Conservation (phyloP, 2,888 invertebrate species). For the Drosophila macrospina region DNA sequence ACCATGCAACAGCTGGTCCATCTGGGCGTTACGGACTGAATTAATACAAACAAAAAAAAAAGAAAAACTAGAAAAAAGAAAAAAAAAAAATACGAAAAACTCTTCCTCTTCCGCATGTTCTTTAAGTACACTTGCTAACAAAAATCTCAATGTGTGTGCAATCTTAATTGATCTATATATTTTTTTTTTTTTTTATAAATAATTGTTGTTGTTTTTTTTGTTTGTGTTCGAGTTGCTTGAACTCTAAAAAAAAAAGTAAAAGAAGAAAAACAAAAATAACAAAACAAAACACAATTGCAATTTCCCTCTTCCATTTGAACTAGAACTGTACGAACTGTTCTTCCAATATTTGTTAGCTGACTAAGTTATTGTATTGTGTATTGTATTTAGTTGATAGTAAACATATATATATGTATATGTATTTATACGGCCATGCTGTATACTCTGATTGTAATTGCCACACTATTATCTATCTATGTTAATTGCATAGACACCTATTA, state of each 20-base stretch:
- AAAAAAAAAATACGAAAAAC: neutral
- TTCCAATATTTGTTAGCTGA: conserved; percentile 45
- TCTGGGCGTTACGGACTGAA: conserved; percentile 85
- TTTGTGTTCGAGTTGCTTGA: conserved; percentile 73
- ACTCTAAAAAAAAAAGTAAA: conserved; percentile 62
- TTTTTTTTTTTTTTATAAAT: conserved; percentile 53
- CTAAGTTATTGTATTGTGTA: conserved; percentile 37
- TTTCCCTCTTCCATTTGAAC: conserved; percentile 57
- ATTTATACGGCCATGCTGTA: conserved; percentile 39
- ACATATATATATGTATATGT: too few relatives aligned
- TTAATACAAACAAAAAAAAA: neutral
- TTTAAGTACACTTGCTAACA: conserved; percentile 48
- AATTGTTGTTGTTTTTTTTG: conserved; percentile 38
- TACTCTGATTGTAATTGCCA: conserved; percentile 43
- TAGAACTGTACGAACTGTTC: conserved; percentile 50
- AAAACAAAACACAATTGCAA: conserved; percentile 51
- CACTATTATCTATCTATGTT: conserved; percentile 23
- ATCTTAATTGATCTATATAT: conserved; percentile 62
- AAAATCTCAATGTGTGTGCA: conserved; percentile 81
- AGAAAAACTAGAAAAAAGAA: too few relatives aligned
- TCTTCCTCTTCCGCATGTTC: conserved; percentile 54
- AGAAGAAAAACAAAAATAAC: conserved; percentile 33
- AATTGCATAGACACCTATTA: conserved; percentile 63
- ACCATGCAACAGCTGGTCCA: conserved; percentile 86
- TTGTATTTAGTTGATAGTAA: conserved; percentile 38